Percentiles rank a stretch among this genome's conserved stretches.
Evolutionary conservation across 2,797 vertebrate genomes (phyloP).

Genomic region (Sebastes steindachneri): DNA sequence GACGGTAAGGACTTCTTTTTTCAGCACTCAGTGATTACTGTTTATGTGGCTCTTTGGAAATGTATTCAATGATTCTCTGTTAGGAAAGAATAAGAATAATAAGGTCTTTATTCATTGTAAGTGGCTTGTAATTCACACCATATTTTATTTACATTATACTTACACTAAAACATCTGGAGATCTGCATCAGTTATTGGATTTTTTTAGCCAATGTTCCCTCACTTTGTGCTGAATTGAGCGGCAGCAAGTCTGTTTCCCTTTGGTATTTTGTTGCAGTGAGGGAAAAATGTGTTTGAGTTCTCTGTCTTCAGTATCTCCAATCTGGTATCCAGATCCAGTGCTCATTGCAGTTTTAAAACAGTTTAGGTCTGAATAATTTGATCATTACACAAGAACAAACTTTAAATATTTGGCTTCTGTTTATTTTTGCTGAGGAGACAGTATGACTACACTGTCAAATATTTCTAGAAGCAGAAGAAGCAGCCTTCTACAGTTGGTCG

Average conservation of each 20-base stretch:
- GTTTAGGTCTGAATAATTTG: background rate
- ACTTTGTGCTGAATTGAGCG: background rate
- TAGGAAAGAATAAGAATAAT: background rate
- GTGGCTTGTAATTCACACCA: background rate
- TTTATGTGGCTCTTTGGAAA: background rate
- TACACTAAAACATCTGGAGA: slow-evolving; percentile 4
- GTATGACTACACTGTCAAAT: background rate
- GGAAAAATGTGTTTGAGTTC: background rate
- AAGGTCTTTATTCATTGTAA: background rate
- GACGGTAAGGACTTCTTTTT: slow-evolving; percentile 85
- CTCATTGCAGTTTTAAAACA: slow-evolving; percentile 9
- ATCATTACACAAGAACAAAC: background rate
- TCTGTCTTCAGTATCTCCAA: background rate
- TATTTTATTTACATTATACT: background rate
- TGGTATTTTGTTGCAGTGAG: background rate
- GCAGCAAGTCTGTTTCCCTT: background rate
- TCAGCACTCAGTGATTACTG: background rate
- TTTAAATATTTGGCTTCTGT: slow-evolving; percentile 9
- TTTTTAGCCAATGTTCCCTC: background rate
- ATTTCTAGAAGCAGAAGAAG: background rate
- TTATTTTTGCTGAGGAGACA: background rate
- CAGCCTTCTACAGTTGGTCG: background rate
- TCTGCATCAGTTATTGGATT: background rate
- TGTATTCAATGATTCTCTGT: background rate
- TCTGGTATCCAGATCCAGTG: slow-evolving; percentile 3